Evolutionary conservation across 2,113 vertebrate genomes (phyloP).

Genomic region (Apeltes quadracus): DNA sequence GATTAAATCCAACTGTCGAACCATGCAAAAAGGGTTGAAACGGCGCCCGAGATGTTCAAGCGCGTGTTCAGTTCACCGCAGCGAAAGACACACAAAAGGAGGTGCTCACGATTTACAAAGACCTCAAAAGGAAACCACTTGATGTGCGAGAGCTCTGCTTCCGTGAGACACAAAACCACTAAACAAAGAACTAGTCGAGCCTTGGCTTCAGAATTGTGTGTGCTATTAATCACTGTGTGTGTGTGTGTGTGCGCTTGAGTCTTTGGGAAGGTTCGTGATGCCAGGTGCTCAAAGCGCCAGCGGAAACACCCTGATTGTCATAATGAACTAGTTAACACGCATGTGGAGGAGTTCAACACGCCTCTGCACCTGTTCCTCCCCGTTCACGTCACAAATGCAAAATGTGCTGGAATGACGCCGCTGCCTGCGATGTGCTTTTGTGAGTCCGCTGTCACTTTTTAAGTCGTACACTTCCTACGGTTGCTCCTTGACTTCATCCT

Average conservation of each 20-base stretch:
- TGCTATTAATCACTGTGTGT: conserved; percentile 16
- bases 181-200: conserved; percentile 12
- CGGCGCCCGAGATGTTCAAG: neutral
- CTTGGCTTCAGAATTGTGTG: conserved; percentile 39
- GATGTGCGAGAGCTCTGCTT: conserved; percentile 19
- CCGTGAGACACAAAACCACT: conserved; percentile 17
- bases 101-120: too few relatives aligned
- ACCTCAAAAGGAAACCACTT: conserved; percentile 7
- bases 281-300: conserved; percentile 35
- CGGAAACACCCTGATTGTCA: conserved; percentile 76
- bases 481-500: neutral
- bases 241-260: conserved; percentile 41
- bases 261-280: conserved; percentile 57
- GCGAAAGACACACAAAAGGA: conserved; percentile 9
- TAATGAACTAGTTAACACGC: conserved; percentile 44
- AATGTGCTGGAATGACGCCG: conserved; percentile 39
- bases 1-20: too few relatives aligned
- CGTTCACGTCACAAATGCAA: conserved; percentile 27
- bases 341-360: conserved; percentile 36
- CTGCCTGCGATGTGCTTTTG: conserved; percentile 42
- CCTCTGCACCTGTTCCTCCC: conserved; percentile 24
- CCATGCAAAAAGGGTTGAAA: neutral
- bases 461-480: neutral
- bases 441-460: conserved; percentile 6
- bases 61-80: neutral